phyloP scores from a whole-genome alignment of 2,797 vertebrate species.

The Phataginus tricuspis region DNA sequence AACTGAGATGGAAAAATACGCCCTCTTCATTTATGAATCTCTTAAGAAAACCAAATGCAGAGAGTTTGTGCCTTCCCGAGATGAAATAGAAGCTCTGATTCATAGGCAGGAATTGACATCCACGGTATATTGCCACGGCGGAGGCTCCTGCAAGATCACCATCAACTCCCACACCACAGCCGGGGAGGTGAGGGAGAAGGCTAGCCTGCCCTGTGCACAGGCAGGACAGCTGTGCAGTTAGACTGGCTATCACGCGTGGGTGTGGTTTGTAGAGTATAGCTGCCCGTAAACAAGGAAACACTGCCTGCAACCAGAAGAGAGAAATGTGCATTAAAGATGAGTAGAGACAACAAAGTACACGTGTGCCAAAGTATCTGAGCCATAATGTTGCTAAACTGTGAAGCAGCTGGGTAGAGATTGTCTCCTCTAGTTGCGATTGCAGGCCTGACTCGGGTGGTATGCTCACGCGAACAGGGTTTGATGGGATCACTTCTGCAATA shows the following conservation, averaged over 20 bases:
- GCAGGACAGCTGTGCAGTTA: not conserved
- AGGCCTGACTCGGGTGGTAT: too few relatives aligned
- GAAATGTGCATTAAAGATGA: not conserved
- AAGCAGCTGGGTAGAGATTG: too few relatives aligned
- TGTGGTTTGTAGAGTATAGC: rapidly evolving
- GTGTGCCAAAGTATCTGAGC: not conserved
- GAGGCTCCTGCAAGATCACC: constrained; percentile 97
- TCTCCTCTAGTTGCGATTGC: not conserved
- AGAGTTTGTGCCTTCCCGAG: constrained; percentile 95
- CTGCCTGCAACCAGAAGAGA: not conserved
- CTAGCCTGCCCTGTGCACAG: too few relatives aligned
- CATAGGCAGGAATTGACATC: constrained; percentile 95
- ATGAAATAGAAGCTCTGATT: constrained; percentile 95
- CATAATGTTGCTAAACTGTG: not conserved
- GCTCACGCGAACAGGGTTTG: rapidly evolving
- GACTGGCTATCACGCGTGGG: rapidly evolving
- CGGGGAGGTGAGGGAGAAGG: constrained; percentile 91
- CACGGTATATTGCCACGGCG: constrained; percentile 96
- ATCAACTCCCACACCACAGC: constrained; percentile 97
- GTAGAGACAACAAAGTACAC: too few relatives aligned
- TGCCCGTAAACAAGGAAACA: too few relatives aligned
- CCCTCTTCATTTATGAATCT: constrained; percentile 92
- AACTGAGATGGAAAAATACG: constrained; percentile 95
- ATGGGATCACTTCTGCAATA: rapidly evolving
- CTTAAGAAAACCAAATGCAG: constrained; percentile 93